Percentiles rank a stretch among this genome's conserved stretches.
Evolutionary conservation across 1,140 invertebrate genomes (phyloP).

Genomic region (Meteorus sp.): DNA sequence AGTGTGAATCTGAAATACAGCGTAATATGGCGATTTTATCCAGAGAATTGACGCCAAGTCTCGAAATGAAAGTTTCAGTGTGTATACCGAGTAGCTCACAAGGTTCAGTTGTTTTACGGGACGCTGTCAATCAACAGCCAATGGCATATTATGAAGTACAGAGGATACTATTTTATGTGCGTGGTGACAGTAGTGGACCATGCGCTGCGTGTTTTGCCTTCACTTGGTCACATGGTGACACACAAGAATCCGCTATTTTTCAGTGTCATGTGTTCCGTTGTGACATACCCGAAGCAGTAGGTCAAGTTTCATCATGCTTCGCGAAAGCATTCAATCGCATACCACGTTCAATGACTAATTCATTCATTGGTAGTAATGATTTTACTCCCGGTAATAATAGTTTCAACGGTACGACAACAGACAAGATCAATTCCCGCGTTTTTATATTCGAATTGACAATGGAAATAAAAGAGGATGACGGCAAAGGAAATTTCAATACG

Average conservation of each 20-base stretch:
- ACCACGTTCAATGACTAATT: constrained; percentile 74
- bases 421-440: constrained; percentile 62
- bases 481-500: constrained; percentile 77
- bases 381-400: constrained; percentile 50
- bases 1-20: constrained; percentile 94
- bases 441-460: constrained; percentile 83
- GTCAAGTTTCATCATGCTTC: constrained; percentile 79
- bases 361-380: constrained; percentile 61
- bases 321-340: constrained; percentile 87
- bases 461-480: constrained; percentile 89
- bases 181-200: constrained; percentile 79
- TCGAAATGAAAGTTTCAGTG: constrained; percentile 82
- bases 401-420: too few species aligned
- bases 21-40: constrained; percentile 91
- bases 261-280: constrained; percentile 97
- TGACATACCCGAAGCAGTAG: constrained; percentile 93
- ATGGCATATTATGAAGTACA: constrained; percentile 90
- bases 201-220: constrained; percentile 96
- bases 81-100: constrained; percentile 90
- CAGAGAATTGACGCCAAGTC: constrained; percentile 67
- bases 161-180: constrained; percentile 92
- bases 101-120: constrained; percentile 80
- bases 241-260: constrained; percentile 85
- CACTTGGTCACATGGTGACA: constrained; percentile 92
- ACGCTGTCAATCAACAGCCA: constrained; percentile 79